Evolutionary conservation across 37 sponge, comb jelly and placozoan genomes (phyloP).

Genomic region (Crambe crambe): DNA sequence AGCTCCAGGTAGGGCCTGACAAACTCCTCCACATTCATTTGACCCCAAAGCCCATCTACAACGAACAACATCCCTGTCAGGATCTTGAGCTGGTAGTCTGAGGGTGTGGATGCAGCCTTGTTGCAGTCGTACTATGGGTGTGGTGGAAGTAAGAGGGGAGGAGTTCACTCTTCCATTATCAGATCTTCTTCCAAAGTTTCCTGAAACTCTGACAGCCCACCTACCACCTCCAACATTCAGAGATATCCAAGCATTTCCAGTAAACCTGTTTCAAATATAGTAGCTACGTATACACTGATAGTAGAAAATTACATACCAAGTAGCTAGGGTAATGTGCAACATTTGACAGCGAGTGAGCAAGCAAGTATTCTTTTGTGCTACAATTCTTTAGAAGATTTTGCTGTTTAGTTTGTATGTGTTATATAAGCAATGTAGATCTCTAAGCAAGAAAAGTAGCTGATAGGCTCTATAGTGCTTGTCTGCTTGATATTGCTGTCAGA

Average conservation of each 20-base stretch:
- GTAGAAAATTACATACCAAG: no score
- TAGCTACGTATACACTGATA: no score
- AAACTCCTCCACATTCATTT: constrained; percentile 50
- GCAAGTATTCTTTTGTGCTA: no score
- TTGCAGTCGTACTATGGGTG: constrained; percentile 44
- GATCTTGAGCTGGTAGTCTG: constrained; percentile 52
- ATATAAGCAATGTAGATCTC: no score
- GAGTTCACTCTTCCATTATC: constrained; percentile 62
- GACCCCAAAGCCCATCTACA: constrained; percentile 46
- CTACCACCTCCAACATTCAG: constrained; percentile 1
- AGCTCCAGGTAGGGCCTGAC: constrained; percentile 14
- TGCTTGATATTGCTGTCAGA: no score
- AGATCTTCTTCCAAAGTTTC: constrained; percentile 5
- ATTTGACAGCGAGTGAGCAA: no score
- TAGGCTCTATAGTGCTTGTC: no score
- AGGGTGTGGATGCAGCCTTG: constrained; percentile 26
- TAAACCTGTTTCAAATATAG: no score
- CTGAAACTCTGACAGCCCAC: constrained; percentile 31
- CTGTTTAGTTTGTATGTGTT: no score
- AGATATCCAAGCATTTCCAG: constrained; percentile 41
- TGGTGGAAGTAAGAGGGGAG: constrained; percentile 39
- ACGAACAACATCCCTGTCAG: constrained; percentile 44
- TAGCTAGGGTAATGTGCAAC: no score
- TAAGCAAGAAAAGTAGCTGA: no score
- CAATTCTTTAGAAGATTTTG: no score